Conservation (phyloP, 2,113 vertebrate species). For the Circaetus gallicus region DNA sequence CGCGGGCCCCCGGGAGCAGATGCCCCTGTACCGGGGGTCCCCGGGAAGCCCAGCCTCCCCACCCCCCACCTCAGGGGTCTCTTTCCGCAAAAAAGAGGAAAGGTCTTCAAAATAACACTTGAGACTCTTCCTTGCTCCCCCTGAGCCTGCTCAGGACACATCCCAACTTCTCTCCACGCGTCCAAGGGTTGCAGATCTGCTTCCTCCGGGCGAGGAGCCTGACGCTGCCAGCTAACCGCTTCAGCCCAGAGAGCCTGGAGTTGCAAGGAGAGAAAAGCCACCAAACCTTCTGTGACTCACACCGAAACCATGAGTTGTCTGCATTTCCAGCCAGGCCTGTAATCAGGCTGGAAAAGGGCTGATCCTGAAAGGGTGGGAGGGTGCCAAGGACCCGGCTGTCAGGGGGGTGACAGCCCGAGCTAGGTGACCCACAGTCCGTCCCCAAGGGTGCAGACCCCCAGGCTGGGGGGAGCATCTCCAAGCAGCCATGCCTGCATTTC, state of each 20-base stretch:
- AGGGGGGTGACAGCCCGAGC: neutral
- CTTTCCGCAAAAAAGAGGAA: neutral
- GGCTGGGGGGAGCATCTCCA: neutral
- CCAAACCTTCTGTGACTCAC: slow-evolving; percentile 24
- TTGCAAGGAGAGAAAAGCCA: neutral
- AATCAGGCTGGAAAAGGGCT: neutral
- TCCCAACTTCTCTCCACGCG: neutral
- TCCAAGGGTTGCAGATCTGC: neutral
- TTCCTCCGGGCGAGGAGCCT: neutral
- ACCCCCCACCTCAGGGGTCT: neutral
- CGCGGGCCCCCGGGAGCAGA: accelerated
- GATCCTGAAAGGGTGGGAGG: neutral
- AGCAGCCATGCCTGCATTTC: neutral
- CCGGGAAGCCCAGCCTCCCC: neutral
- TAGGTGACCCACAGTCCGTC: neutral
- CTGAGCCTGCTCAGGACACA: neutral
- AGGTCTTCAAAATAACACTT: neutral
- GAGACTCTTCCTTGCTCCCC: neutral
- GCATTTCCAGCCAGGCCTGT: slow-evolving; percentile 25
- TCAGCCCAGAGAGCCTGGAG: neutral
- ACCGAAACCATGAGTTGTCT: neutral
- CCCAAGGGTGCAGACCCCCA: accelerated
- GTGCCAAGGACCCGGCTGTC: neutral
- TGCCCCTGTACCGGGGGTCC: accelerated
- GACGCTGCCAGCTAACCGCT: accelerated